Evolutionary conservation across 2,888 invertebrate species (phyloP).

Genomic region (Pteria penguin): DNA sequence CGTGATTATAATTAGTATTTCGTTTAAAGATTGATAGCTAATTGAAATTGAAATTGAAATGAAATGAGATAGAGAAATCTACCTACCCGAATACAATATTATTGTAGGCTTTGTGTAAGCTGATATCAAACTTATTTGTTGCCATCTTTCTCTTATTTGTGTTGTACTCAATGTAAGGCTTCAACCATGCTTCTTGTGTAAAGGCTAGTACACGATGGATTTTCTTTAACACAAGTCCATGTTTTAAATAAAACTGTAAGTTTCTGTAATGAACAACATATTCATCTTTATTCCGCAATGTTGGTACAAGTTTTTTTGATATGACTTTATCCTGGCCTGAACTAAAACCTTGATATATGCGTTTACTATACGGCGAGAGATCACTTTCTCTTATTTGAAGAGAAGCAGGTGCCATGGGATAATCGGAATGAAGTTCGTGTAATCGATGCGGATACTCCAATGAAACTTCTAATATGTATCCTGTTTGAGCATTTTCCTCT

Average conservation of each 20-base stretch:
- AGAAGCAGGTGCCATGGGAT: neutral
- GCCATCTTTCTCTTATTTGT: conserved; percentile 15
- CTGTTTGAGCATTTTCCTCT: neutral
- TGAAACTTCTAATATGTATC: neutral
- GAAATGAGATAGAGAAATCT: neutral
- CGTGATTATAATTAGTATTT: neutral
- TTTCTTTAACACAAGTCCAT: conserved; percentile 10
- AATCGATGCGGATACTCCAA: neutral
- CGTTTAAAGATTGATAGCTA: too few relatives aligned
- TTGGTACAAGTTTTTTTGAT: conserved; percentile 36
- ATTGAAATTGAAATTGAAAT: neutral
- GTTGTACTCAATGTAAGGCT: conserved; percentile 31
- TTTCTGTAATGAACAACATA: conserved; percentile 27
- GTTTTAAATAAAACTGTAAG: conserved; percentile 17
- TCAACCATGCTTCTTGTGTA: conserved; percentile 23
- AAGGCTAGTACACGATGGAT: conserved; percentile 20
- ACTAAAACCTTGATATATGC: neutral
- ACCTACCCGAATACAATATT: conserved; percentile 19
- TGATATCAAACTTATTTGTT: conserved; percentile 18
- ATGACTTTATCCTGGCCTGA: neutral
- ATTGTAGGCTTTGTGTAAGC: conserved; percentile 15
- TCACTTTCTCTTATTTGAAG: neutral
- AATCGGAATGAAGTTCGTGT: neutral
- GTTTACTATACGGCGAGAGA: neutral
- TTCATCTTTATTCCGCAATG: conserved; percentile 17